Base-by-base conservation (phyloP, 1,140 invertebrate genomes). In the Saccostrea cuccullata region DNA sequence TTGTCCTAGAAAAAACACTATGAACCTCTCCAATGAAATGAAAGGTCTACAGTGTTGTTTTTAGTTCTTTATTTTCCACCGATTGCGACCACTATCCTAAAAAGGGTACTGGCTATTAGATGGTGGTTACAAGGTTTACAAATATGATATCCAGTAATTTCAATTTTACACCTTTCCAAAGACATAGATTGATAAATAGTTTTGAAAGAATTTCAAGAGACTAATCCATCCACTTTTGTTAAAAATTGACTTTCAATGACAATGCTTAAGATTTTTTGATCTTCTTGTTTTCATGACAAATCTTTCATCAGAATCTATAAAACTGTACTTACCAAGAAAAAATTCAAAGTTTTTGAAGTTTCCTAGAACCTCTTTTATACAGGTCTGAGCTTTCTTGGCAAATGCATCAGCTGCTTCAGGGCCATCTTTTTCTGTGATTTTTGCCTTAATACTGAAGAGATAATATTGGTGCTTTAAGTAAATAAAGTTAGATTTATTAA, bases 261-360 rank as follows among this genome's bases (percentile, higher is more conserved):
- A 47, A 47, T 3, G 47, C 2, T 47, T 8, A 47, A 2, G 9
- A 8, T 47, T 47, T 47, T 47, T 47, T 47, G 1, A 1, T 47
- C 47, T 36, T 36, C 30, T 36, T 36, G 30, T 36, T 36, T 2
- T 47, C 47, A 47, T 47, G 47, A 60, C 1, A 60, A 0, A 15
- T 60, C 58, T 60, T 60, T 26, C 9, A 30, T 40, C 9, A 11
- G 30, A 47, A 47, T 6, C 47, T 47, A 8, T 47, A 47, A 6
- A 2, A 36, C 30, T 82, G 26, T 47, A 86, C 55, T 26, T 82
- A 77, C 85, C 85, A 55, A 56, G 36, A 26, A 40, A 86, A 86
- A 86, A 86, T 77, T 86, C 67, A 70, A 55, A 86, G 60, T 86
- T 86, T 77, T 77, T 77, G 17, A 86, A 86, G 85, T 86, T 86